A percentile compares a stretch with the other conserved stretches of the same genome.
phyloP scores from a whole-genome alignment of 2,113 vertebrate genomes.

The Nothoprocta pentlandii region DNA sequence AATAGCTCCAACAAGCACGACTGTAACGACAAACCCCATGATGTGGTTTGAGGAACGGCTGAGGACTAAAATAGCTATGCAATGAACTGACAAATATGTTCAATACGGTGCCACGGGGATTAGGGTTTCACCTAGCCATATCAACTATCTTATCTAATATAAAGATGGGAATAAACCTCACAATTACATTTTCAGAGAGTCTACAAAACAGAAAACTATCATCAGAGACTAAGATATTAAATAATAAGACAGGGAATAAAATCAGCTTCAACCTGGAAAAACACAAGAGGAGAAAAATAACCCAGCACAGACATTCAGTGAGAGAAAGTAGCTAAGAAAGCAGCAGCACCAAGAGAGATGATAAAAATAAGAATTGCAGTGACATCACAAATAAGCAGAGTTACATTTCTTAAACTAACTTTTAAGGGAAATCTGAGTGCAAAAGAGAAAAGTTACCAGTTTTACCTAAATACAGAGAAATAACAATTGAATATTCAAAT shows the following conservation, averaged over 20 bases:
- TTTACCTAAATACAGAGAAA: background rate
- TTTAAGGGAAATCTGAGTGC: background rate
- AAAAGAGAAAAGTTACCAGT: background rate
- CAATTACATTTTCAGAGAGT: slow-evolving; percentile 53
- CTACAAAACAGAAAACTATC: background rate
- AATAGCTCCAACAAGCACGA: background rate
- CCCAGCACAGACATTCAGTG: background rate
- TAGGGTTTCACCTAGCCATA: slow-evolving; percentile 41
- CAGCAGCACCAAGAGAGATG: background rate
- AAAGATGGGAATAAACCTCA: slow-evolving; percentile 41
- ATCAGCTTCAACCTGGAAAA: slow-evolving; percentile 13
- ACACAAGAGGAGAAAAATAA: background rate
- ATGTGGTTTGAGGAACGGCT: slow-evolving; percentile 38
- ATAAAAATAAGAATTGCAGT: background rate
- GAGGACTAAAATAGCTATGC: slow-evolving; percentile 48
- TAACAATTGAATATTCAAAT: background rate
- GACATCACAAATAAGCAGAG: background rate
- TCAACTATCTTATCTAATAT: slow-evolving; percentile 66
- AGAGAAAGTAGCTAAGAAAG: background rate
- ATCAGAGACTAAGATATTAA: slow-evolving; percentile 1
- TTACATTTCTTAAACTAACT: background rate
- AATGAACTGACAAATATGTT: background rate
- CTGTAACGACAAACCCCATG: slow-evolving; percentile 5
- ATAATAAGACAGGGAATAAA: background rate
- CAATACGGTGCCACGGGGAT: slow-evolving; percentile 43